A percentile compares a stretch with the other conserved stretches of the same genome.
Conservation (phyloP, 2,888 invertebrate species). For the Venusia cambrica region DNA sequence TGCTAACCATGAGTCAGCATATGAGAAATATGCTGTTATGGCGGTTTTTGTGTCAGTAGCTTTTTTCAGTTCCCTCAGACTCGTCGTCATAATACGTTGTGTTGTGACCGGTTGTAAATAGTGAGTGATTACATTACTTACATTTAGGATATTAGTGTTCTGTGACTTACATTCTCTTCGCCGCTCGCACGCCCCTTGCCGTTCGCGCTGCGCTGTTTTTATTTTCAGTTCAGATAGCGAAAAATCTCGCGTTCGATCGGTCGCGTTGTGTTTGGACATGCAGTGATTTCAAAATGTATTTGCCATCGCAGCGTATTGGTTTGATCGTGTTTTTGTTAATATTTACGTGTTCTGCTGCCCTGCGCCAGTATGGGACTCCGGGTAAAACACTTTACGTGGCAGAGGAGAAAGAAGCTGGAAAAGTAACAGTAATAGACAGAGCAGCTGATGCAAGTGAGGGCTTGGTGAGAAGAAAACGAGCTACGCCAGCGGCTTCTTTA, state of each 20-base stretch:
- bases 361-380: constrained; percentile 51
- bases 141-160: too few relatives aligned
- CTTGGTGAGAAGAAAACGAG: constrained; percentile 63
- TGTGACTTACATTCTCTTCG: too few relatives aligned
- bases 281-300: constrained; percentile 75
- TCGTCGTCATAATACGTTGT: too few relatives aligned
- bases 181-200: too few relatives aligned
- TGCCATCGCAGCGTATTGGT: constrained; percentile 54
- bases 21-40: too few relatives aligned
- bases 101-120: too few relatives aligned
- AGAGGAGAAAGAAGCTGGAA: constrained; percentile 39
- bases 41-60: background rate
- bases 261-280: constrained; percentile 53
- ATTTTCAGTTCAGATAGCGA: constrained; percentile 19
- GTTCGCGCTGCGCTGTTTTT: too few relatives aligned
- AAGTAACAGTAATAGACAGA: constrained; percentile 58
- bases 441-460: constrained; percentile 37
- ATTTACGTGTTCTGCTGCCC: constrained; percentile 48
- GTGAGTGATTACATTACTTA: too few relatives aligned
- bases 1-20: too few relatives aligned
- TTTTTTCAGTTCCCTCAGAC: background rate
- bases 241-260: constrained; percentile 46
- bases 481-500: constrained; percentile 53
- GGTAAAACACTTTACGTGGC: constrained; percentile 63
- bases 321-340: constrained; percentile 52